A percentile compares a stretch with the other conserved stretches of the same genome.
Conservation (phyloP, 2,113 vertebrate genomes). For the Podocnemis expansa region DNA sequence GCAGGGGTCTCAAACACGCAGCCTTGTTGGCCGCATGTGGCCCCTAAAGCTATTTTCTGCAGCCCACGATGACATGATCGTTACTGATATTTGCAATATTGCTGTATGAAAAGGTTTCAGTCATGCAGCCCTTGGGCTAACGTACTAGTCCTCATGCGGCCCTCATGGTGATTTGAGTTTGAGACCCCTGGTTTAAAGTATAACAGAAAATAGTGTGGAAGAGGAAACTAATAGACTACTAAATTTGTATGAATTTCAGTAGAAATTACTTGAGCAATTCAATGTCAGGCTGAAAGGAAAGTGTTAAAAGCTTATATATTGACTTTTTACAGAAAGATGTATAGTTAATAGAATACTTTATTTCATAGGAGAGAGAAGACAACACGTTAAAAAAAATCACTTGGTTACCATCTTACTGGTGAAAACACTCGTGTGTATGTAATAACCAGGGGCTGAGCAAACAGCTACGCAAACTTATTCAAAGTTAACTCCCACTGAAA, state of each 20-base stretch:
- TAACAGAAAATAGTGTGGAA: slow-evolving; percentile 25
- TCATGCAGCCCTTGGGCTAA: no score
- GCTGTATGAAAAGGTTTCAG: no score
- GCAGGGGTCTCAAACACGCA: no score
- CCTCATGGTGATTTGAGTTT: no score
- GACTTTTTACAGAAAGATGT: neutral
- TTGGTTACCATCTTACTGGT: neutral
- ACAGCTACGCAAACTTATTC: neutral
- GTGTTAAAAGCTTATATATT: neutral
- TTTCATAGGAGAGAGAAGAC: neutral
- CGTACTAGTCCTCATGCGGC: no score
- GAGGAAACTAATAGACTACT: neutral
- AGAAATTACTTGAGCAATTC: neutral
- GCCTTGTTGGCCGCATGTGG: no score
- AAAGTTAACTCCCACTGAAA: neutral
- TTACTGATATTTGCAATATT: no score
- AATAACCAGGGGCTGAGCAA: neutral
- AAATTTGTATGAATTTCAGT: neutral
- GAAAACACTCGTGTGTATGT: neutral
- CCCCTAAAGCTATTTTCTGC: no score
- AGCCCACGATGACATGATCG: no score
- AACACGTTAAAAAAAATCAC: neutral
- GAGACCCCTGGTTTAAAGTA: neutral
- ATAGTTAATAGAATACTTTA: neutral
- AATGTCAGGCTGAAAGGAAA: slow-evolving; percentile 19